Percentiles rank a stretch among this genome's conserved stretches.
phyloP scores from a whole-genome alignment of 2,113 vertebrate species.

The Empidonax traillii region DNA sequence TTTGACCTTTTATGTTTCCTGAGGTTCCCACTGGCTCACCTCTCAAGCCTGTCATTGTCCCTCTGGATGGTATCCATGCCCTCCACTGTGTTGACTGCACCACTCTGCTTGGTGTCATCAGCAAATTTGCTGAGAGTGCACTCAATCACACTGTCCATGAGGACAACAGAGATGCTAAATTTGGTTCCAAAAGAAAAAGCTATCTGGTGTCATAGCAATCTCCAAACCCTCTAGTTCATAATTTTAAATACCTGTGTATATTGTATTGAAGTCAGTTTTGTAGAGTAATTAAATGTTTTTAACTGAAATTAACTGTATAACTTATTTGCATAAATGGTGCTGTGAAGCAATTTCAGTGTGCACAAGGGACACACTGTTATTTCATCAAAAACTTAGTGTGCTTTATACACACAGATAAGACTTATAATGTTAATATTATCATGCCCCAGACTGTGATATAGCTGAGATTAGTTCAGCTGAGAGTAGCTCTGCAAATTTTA shows the following conservation, averaged over 20 bases:
- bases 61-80: neutral
- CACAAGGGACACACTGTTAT: constrained; percentile 35
- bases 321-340: constrained; percentile 64
- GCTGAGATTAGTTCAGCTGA: neutral
- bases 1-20: neutral
- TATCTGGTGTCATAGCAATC: neutral
- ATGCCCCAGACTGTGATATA: neutral
- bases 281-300: constrained; percentile 61
- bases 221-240: constrained; percentile 14
- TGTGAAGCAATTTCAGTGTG: constrained; percentile 53
- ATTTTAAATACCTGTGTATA: constrained; percentile 45
- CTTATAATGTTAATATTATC: constrained; percentile 38
- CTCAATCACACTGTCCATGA: neutral
- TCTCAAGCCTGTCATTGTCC: neutral
- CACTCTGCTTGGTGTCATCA: neutral
- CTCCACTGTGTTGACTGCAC: fast-evolving
- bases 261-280: constrained; percentile 8
- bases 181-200: neutral
- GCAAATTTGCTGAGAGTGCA: neutral
- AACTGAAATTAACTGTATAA: constrained; percentile 59
- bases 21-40: neutral
- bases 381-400: constrained; percentile 32
- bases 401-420: constrained; percentile 21
- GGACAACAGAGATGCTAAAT: neutral
- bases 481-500: neutral